These are phyloP conservation scores for Parasteatoda tepidariorum DNA, from an alignment of 1,140 invertebrate genomes.

Conservation along the genomic window DNA sequence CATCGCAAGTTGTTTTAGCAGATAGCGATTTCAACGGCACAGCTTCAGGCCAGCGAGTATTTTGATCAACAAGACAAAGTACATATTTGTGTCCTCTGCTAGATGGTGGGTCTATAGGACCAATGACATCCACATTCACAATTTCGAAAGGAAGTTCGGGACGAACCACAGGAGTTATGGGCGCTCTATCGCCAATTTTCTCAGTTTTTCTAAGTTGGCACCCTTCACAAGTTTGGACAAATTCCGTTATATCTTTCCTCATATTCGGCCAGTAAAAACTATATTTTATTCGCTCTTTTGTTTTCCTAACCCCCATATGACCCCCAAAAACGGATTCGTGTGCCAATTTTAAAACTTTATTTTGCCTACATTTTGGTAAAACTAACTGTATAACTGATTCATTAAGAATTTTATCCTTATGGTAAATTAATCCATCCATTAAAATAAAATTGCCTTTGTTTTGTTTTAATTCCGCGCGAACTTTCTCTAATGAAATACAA, in stretches of 20 bases:
- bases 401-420: neutral
- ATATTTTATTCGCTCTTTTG: too few species aligned
- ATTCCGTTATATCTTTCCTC: too few species aligned
- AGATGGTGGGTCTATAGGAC: neutral
- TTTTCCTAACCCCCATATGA: too few species aligned
- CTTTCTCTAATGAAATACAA: neutral
- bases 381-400: neutral
- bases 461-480: neutral
- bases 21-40: too few species aligned
- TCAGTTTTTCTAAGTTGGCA: too few species aligned
- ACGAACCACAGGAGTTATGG: too few species aligned
- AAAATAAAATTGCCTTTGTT: neutral
- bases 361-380: neutral
- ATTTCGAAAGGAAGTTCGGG: too few species aligned
- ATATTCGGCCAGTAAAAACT: too few species aligned
- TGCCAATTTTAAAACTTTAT: neutral
- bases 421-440: neutral
- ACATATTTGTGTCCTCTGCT: neutral
- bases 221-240: too few species aligned
- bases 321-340: too few species aligned
- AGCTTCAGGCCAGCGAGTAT: neutral
- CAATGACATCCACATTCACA: constrained; percentile 12
- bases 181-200: too few species aligned
- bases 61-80: constrained; percentile 3
- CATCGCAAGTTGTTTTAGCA: neutral